A percentile compares a stretch with the other conserved stretches of the same genome.
These are phyloP conservation scores for Druceiella hillmani DNA, from an alignment of 2,888 invertebrate genomes.

Conservation along the genomic window DNA sequence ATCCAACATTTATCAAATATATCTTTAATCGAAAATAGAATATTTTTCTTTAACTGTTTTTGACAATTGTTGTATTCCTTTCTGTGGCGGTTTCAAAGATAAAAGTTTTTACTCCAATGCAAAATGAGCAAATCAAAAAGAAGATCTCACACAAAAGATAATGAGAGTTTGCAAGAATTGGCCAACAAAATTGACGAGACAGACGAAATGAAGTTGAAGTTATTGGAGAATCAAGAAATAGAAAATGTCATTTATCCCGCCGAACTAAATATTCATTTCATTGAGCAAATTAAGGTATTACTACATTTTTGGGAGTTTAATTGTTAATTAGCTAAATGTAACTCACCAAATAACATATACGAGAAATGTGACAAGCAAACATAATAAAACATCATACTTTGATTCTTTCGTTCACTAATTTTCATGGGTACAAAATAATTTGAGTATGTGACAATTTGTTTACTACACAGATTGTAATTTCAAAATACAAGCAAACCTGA, in stretches of 20 bases:
- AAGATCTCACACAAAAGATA: slow-evolving; percentile 13
- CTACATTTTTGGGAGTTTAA: slow-evolving; percentile 15
- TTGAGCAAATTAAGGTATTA: slow-evolving; percentile 53
- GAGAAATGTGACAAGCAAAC: too few relatives aligned
- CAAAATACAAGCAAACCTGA: too few relatives aligned
- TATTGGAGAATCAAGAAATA: slow-evolving; percentile 39
- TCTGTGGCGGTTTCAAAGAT: not conserved
- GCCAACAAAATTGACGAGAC: slow-evolving; percentile 45
- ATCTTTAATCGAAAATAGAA: not conserved
- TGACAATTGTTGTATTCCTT: not conserved
- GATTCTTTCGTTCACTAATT: too few relatives aligned
- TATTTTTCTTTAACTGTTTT: not conserved
- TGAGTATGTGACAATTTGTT: too few relatives aligned
- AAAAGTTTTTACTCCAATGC: not conserved
- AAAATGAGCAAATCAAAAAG: slow-evolving; percentile 14
- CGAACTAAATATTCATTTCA: slow-evolving; percentile 55
- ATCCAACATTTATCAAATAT: not conserved
- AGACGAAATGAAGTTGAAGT: slow-evolving; percentile 47
- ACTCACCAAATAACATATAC: too few relatives aligned
- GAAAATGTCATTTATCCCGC: slow-evolving; percentile 52
- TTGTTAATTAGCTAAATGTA: too few relatives aligned
- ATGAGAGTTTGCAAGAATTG: slow-evolving; percentile 33
- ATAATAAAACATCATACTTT: too few relatives aligned
- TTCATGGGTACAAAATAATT: too few relatives aligned
- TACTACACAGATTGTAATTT: too few relatives aligned